These are phyloP conservation scores for Scaptomyza reducta DNA, from an alignment of 2,888 invertebrate genomes.

Conservation along the genomic window DNA sequence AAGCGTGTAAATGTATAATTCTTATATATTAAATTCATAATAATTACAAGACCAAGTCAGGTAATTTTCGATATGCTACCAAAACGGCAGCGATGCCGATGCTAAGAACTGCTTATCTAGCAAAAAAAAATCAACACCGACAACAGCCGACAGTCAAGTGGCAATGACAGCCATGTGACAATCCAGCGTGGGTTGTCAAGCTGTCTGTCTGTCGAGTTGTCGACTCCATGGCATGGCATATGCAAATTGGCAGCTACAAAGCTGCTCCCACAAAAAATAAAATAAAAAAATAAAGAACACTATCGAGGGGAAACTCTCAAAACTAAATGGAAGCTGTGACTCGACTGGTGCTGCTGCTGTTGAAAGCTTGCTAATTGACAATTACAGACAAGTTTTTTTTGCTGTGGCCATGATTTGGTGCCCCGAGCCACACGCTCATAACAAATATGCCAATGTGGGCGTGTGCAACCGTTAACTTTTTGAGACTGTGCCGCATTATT, in stretches of 20 bases:
- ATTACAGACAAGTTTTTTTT: slow-evolving; percentile 57
- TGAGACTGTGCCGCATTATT: slow-evolving; percentile 42
- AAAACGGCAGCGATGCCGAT: slow-evolving; percentile 47
- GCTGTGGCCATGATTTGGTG: slow-evolving; percentile 44
- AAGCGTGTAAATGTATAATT: slow-evolving; percentile 37
- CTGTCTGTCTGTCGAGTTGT: slow-evolving; percentile 11
- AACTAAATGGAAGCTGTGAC: slow-evolving; percentile 45
- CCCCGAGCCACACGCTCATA: slow-evolving; percentile 27
- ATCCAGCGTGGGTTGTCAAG: slow-evolving; percentile 58
- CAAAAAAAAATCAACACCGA: slow-evolving; percentile 29
- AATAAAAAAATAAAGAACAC: slow-evolving; percentile 1
- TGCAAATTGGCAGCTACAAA: slow-evolving; percentile 52
- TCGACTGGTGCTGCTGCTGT: slow-evolving; percentile 45
- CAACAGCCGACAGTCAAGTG: slow-evolving; percentile 14
- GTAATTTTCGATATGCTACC: slow-evolving; percentile 62
- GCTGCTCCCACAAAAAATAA: slow-evolving; percentile 38
- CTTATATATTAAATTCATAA: slow-evolving; percentile 25
- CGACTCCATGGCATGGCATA: slow-evolving; percentile 44
- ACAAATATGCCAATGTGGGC: slow-evolving; percentile 37
- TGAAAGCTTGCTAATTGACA: slow-evolving; percentile 80
- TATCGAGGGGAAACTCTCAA: slow-evolving; percentile 24
- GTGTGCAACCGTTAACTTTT: slow-evolving; percentile 39
- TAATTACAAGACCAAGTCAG: slow-evolving; percentile 36
- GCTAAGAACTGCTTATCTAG: slow-evolving; percentile 31
- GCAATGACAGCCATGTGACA: slow-evolving; percentile 58